These are phyloP conservation scores for Caloenas nicobarica DNA, from an alignment of 2,113 vertebrate genomes.

Conservation along the genomic window DNA sequence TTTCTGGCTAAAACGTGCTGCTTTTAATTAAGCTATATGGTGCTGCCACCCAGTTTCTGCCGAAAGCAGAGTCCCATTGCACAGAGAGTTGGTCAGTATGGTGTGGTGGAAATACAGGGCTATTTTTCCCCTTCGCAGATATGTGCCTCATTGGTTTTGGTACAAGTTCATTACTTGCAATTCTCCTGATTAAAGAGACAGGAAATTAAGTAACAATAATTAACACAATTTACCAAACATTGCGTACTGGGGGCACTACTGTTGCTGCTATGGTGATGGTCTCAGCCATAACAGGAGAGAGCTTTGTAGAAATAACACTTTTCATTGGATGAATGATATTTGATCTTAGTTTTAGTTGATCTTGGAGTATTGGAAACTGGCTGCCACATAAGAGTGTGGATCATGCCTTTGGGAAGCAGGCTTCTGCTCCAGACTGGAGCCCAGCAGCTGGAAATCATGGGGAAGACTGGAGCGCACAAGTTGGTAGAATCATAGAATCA, in stretches of 20 bases:
- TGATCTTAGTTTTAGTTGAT: background rate
- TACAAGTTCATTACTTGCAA: background rate
- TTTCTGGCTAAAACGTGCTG: background rate
- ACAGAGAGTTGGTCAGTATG: background rate
- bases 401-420: fast-evolving
- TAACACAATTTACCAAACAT: background rate
- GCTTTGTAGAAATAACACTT: background rate
- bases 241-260: background rate
- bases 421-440: background rate
- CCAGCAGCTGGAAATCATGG: background rate
- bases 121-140: background rate
- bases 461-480: background rate
- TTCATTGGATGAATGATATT: background rate
- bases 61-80: background rate
- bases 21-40: background rate
- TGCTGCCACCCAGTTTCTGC: background rate
- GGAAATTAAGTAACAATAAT: background rate
- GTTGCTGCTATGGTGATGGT: background rate
- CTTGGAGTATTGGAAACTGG: background rate
- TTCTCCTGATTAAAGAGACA: background rate
- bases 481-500: background rate
- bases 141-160: background rate
- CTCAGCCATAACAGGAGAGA: background rate
- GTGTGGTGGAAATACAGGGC: too few species aligned
- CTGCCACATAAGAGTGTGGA: background rate